Percentiles rank a stretch among this genome's conserved stretches.
These are phyloP conservation scores for Nephrocerus scutellatus DNA, from an alignment of 2,888 invertebrate genomes.

Conservation along the genomic window DNA sequence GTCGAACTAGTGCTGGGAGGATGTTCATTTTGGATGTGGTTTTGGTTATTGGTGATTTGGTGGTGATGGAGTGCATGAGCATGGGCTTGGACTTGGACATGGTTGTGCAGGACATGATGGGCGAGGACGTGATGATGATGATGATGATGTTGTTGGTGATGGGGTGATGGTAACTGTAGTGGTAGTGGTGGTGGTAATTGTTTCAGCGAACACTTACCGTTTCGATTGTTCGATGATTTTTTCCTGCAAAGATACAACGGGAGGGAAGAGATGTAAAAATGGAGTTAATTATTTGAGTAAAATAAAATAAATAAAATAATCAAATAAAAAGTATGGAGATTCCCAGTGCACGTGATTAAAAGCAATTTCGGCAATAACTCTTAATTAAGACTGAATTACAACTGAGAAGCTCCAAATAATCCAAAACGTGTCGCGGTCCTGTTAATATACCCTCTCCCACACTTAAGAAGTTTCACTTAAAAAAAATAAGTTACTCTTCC, in stretches of 20 bases:
- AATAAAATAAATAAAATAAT: slow-evolving; percentile 1
- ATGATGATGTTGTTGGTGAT: slow-evolving; percentile 25
- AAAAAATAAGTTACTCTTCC: not conserved
- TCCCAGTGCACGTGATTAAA: too few relatives aligned
- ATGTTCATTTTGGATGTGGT: slow-evolving; percentile 18
- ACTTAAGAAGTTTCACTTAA: too few relatives aligned
- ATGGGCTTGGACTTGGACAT: too few relatives aligned
- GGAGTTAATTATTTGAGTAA: slow-evolving; percentile 1
- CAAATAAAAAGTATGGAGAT: too few relatives aligned
- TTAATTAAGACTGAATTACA: too few relatives aligned
- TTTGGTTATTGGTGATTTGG: slow-evolving; percentile 21
- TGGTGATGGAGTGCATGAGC: slow-evolving; percentile 19
- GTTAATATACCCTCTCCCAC: too few relatives aligned
- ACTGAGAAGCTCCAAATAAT: too few relatives aligned
- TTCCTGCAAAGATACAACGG: slow-evolving; percentile 31
- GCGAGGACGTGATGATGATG: slow-evolving; percentile 18
- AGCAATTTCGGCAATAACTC: too few relatives aligned
- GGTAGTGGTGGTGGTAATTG: slow-evolving; percentile 29
- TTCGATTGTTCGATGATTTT: slow-evolving; percentile 46
- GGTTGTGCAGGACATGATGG: slow-evolving; percentile 25
- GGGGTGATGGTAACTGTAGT: slow-evolving; percentile 29
- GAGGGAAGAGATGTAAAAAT: slow-evolving; percentile 6
- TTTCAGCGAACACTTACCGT: slow-evolving; percentile 41
- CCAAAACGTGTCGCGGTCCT: too few relatives aligned
- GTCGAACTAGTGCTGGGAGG: slow-evolving; percentile 25